Evolutionary conservation across 2,888 invertebrate species (phyloP).

Genomic region (Drosophila rellima): DNA sequence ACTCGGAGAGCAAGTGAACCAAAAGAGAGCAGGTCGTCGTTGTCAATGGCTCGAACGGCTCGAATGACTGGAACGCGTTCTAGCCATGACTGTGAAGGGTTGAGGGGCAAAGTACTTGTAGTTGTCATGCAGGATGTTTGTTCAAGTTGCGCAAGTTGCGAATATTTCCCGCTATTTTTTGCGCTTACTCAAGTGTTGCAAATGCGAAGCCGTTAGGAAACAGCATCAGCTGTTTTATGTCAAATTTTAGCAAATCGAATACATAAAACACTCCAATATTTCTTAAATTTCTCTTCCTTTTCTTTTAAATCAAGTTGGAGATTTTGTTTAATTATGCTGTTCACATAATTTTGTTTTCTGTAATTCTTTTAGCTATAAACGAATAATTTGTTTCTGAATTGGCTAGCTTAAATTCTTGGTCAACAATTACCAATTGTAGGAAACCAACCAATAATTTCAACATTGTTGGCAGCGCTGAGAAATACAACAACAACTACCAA

Average conservation of each 20-base stretch:
- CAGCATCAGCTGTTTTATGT: constrained; percentile 43
- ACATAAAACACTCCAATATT: not conserved
- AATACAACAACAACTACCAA: constrained; percentile 1
- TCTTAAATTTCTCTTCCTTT: not conserved
- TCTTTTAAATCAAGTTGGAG: too few relatives aligned
- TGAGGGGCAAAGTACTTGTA: constrained; percentile 12
- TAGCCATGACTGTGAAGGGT: constrained; percentile 11
- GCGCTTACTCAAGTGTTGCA: constrained; percentile 5
- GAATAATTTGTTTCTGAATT: too few relatives aligned
- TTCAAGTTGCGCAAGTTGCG: constrained; percentile 67
- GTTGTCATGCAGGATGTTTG: constrained; percentile 60
- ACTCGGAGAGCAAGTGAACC: constrained; percentile 51
- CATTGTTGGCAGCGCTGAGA: not conserved
- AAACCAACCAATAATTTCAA: not conserved
- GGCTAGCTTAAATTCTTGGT: too few relatives aligned
- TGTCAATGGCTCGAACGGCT: constrained; percentile 29
- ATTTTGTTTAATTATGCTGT: too few relatives aligned
- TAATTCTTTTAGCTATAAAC: too few relatives aligned
- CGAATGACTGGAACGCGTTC: constrained; percentile 52
- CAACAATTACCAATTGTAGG: not conserved
- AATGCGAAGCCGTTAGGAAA: constrained; percentile 4
- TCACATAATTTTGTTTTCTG: too few relatives aligned
- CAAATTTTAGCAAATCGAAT: not conserved
- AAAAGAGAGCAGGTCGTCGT: constrained; percentile 31
- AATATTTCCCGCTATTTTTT: constrained; percentile 69